A percentile compares a stretch with the other conserved stretches of the same genome.
These are phyloP conservation scores for Alentia gelatinosa DNA, from an alignment of 2,888 invertebrate genomes.

Conservation along the genomic window DNA sequence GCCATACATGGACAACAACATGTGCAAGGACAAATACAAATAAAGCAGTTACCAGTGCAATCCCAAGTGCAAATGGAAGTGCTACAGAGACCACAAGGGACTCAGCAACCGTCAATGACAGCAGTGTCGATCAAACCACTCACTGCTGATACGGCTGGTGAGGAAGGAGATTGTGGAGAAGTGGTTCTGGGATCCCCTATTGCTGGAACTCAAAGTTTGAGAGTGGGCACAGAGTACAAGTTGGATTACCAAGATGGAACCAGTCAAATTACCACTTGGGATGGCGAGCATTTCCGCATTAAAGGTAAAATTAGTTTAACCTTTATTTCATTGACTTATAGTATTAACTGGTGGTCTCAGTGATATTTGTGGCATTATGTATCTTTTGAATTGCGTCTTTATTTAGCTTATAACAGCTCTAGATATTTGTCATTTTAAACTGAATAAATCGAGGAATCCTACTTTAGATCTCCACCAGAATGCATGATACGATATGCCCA, in stretches of 20 bases:
- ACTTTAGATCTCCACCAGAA: too few relatives aligned
- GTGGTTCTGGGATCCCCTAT: not conserved
- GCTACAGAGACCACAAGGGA: not conserved
- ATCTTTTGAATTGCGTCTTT: too few relatives aligned
- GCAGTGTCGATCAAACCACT: not conserved
- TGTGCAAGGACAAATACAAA: not conserved
- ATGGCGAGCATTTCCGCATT: conserved; percentile 64
- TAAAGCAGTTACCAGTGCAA: not conserved
- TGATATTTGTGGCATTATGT: too few relatives aligned
- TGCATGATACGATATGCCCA: too few relatives aligned
- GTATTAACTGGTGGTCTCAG: too few relatives aligned
- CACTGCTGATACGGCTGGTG: not conserved
- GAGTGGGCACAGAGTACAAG: conserved; percentile 60
- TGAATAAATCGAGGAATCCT: too few relatives aligned
- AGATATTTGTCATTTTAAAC: too few relatives aligned
- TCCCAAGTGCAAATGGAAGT: not conserved
- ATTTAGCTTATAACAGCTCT: too few relatives aligned
- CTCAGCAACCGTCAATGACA: not conserved
- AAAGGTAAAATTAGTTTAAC: too few relatives aligned
- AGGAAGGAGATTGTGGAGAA: not conserved
- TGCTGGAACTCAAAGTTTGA: conserved; percentile 19
- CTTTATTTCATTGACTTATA: too few relatives aligned
- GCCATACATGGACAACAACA: not conserved
- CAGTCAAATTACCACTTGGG: conserved; percentile 60
- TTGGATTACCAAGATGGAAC: conserved; percentile 59